phyloP scores from a whole-genome alignment of 2,797 vertebrate species.

The Denticeps clupeoides region DNA sequence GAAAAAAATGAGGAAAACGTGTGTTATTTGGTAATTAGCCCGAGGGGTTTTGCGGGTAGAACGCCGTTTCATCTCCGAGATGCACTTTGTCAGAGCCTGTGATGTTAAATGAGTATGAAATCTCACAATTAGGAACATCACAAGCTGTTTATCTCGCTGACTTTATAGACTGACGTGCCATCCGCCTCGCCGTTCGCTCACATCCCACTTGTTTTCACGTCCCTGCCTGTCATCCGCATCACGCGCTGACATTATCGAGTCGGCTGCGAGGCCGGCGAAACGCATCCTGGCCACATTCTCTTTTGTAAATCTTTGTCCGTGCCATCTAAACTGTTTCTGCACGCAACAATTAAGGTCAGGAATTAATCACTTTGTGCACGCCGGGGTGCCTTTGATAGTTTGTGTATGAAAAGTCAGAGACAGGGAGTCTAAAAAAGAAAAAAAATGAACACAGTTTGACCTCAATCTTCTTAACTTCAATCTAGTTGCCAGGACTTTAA shows the following conservation, averaged over 20 bases:
- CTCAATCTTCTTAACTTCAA: constrained; percentile 53
- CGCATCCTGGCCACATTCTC: too few relatives aligned
- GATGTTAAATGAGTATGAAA: constrained; percentile 70
- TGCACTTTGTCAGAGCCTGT: constrained; percentile 59
- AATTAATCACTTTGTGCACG: constrained; percentile 43
- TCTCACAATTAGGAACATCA: constrained; percentile 71
- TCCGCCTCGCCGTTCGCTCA: constrained; percentile 41
- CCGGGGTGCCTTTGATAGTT: constrained; percentile 39
- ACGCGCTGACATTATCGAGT: constrained; percentile 17
- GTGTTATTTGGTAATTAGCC: constrained; percentile 76
- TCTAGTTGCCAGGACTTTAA: constrained; percentile 48
- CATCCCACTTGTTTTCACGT: background rate
- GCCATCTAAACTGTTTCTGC: constrained; percentile 28
- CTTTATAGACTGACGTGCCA: constrained; percentile 46
- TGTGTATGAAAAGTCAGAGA: constrained; percentile 39
- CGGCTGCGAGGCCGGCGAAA: constrained; percentile 2
- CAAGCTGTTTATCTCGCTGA: constrained; percentile 64
- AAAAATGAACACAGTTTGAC: constrained; percentile 56
- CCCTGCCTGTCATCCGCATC: constrained; percentile 3
- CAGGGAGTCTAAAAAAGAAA: constrained; percentile 39
- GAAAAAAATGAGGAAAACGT: constrained; percentile 43
- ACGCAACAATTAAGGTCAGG: constrained; percentile 39
- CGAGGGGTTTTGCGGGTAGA: constrained; percentile 60
- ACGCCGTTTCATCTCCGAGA: constrained; percentile 61
- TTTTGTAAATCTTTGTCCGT: constrained; percentile 31